Percentiles rank a stretch among this genome's conserved stretches.
These are phyloP conservation scores for Lasioglossum leucozonium DNA, from an alignment of 2,888 invertebrate genomes.

Conservation along the genomic window DNA sequence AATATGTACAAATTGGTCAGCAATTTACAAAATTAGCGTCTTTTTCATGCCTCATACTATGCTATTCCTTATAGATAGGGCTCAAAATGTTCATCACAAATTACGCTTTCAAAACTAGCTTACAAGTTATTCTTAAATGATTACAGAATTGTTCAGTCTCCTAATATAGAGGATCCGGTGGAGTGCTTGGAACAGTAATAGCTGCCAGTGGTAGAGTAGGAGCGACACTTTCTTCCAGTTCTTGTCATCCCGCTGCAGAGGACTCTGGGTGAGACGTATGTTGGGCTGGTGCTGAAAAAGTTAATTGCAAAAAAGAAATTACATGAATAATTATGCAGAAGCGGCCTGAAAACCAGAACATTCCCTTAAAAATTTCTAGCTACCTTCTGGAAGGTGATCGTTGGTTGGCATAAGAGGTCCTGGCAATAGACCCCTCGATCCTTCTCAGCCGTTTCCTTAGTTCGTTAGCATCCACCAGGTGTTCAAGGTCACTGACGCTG, in stretches of 20 bases:
- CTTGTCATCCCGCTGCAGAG: slow-evolving; percentile 76
- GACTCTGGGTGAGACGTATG: slow-evolving; percentile 34
- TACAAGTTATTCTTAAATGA: not conserved
- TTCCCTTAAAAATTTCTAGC: not conserved
- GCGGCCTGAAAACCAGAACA: too few relatives aligned
- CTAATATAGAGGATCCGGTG: slow-evolving; percentile 69
- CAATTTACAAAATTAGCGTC: not conserved
- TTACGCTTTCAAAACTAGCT: not conserved
- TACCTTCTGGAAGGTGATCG: slow-evolving; percentile 71
- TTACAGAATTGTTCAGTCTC: slow-evolving; percentile 55
- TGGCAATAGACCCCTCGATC: slow-evolving; percentile 29
- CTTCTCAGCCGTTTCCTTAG: slow-evolving; percentile 61
- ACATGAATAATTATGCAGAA: too few relatives aligned
- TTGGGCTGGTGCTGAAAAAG: slow-evolving; percentile 69
- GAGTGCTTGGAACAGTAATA: slow-evolving; percentile 73
- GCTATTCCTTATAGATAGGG: not conserved
- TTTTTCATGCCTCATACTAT: not conserved
- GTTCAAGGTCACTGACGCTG: slow-evolving; percentile 54
- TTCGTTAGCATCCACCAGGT: slow-evolving; percentile 66
- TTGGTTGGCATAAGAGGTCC: slow-evolving; percentile 17
- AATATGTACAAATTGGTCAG: not conserved
- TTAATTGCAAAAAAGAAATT: too few relatives aligned
- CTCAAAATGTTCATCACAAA: not conserved
- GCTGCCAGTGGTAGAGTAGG: slow-evolving; percentile 61
- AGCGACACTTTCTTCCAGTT: slow-evolving; percentile 75